Conservation (phyloP, 1,140 invertebrate species). For the Ladona fulva region DNA sequence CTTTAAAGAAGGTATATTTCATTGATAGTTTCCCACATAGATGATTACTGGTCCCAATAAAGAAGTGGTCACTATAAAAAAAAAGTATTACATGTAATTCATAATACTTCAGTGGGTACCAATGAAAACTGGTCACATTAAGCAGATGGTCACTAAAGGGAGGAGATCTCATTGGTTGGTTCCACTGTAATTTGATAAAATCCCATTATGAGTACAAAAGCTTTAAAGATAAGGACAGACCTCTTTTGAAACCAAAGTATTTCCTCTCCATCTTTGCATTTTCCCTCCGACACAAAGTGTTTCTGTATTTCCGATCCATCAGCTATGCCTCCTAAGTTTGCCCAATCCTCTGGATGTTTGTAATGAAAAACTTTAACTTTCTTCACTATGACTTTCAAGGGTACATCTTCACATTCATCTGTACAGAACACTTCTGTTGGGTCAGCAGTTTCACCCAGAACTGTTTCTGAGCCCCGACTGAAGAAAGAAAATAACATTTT, state of each 20-base stretch:
- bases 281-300: neutral
- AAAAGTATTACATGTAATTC: too few relatives aligned
- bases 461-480: constrained; percentile 61
- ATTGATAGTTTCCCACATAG: too few relatives aligned
- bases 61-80: too few relatives aligned
- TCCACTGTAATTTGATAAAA: too few relatives aligned
- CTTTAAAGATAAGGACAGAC: neutral
- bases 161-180: too few relatives aligned
- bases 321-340: neutral
- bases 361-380: constrained; percentile 33
- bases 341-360: neutral
- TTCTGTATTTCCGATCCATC: neutral
- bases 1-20: too few relatives aligned
- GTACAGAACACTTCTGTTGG: constrained; percentile 65
- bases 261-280: neutral
- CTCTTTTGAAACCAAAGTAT: neutral
- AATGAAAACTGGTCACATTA: too few relatives aligned
- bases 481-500: constrained; percentile 25
- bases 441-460: constrained; percentile 72
- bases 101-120: too few relatives aligned
- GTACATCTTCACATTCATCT: constrained; percentile 63
- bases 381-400: constrained; percentile 45
- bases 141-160: too few relatives aligned
- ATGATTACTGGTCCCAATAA: too few relatives aligned
- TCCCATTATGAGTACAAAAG: too few relatives aligned